Base-by-base conservation (phyloP, 30 jellyfish, hydroid and myxozoan species). In the Cassiopea xamachana region DNA sequence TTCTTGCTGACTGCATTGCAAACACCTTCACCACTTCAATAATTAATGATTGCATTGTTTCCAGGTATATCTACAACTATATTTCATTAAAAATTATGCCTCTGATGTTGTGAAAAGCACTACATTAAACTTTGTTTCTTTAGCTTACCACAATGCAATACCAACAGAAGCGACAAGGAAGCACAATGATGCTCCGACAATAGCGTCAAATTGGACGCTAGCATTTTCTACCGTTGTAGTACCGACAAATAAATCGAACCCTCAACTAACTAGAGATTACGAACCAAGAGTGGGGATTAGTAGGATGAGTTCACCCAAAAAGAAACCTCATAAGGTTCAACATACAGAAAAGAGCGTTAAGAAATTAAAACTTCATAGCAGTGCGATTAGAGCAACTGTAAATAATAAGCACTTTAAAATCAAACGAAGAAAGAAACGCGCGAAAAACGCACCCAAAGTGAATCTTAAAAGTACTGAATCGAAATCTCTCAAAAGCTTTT, bases 351-450 rank as follows among this genome's bases (percentile, higher is more conserved):
- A 84, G 51, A 79, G 75, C 79, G 79, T 89, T 58, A 88, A 79
- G 73, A 88, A 43, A 15, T 77, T 84, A 48, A 69, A 71, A 19
- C 84, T 2, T 12, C 2, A 55, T 49, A 10, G 7, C 4, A 78
- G 27, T 44, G 16, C 10, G 69, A 2, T 15, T 47, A 78, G 49
- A 18, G 12, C 71, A 1, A 16, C 10, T 78, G 87, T 78, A 78
- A 78, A 47, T 78, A 78, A 15, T 48, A 78, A 39, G 7, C 50
- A 75, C 19, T 71, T 69, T 46, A 70, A 83, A 1, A 88, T 43
- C 51, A 94, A 89, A 77, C 73, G 83, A 10, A 97, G 79, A 43
- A 69, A 96, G 64, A 93, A 93, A 60, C 97, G 88, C 70, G 80
- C 78, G 91, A 93, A 88, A 67, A 93, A 96, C 93, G 47, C 95